Evolutionary conservation across 2,113 vertebrate species (phyloP), one percentile per base, ranked within the genome.

Genomic region (Takifugu bimaculatus): DNA sequence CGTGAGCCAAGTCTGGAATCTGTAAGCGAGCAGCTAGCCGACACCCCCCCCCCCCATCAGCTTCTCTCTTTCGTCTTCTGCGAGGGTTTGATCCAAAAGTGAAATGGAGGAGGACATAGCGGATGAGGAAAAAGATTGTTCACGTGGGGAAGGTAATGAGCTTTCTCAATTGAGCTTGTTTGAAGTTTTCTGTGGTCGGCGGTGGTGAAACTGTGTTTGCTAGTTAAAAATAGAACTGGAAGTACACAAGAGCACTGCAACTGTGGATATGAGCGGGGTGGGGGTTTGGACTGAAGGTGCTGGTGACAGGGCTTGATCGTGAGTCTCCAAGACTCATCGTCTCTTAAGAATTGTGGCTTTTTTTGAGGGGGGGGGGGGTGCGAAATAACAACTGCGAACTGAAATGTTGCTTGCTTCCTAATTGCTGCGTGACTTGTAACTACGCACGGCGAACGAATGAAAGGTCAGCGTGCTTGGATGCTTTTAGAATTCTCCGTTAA

Each of bases 181-280:
- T 47, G 20, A 65, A 55, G 59, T 72, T 67, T 72, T 70, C 72
- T 77, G 80, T 60, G 43, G 78, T 71, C 62, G 66, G 83, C 70
- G 48, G 74, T 54, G 57, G 70, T 74, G 65, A 70, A 64, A 69
- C 64, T 75, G 74, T 79, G 69, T 88, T 81, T 77, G 75, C 68
- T 45, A 79, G 83, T 82, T 89, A 90, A 84, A 85, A 91, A 88
- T 91, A 91, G 85, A 60, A 43, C 56, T 78, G 75, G 71, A 73
- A 76, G 74, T 74, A 68, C 70, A 79, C 70, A 72, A 81, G 79
- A 81, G 60, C 61, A 61, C 56, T 60, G 78, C 43, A 57, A 68
- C 73, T 69, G 68, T 78, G 45, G 75, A 76, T 50, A 62, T 59
- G 58, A 81, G 72, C 32, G 49, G 75, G 47, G 68, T 75, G 60